Base-by-base conservation (phyloP, 2,888 invertebrate genomes). In the Laothoe populi region DNA sequence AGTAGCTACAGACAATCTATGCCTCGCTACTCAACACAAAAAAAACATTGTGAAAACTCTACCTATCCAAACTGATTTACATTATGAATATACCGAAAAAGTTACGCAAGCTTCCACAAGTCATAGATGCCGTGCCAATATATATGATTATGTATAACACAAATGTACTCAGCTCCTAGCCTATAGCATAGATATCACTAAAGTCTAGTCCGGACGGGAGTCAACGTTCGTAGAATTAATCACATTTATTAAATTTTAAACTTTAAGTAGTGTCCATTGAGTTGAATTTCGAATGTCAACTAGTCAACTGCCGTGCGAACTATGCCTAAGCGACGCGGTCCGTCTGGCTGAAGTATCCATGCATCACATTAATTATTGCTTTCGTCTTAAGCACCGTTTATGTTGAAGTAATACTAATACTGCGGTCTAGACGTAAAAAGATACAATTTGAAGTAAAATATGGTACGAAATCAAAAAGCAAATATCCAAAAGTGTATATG, bases 151-250 rank as follows among this genome's bases (percentile, higher is more conserved):
- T n/a, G n/a, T n/a, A n/a, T n/a, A n/a, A n/a, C n/a, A n/a, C n/a
- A n/a, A n/a, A 26, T 35, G 35, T 21, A 11, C 19, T 53, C 35
- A 53, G 35, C 31, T 53, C 53, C 11, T 53, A 53, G 53, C 35
- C 11, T 35, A 35, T 13, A 53, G 53, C 53, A 24, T 8, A 35
- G 35, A 11, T 53, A 53, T 53, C 53, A 21, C 53, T 31, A 44
- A 44, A 19, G 7, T 7, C 44, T 44, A 10, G 16, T 44, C 19
- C 44, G 19, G 7, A 44, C 8, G 44, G 19, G 44, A 44, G 19
- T 44, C 8, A 0, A 5, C 44, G 13, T 31, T 4, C 38, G 38
- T 38, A 4, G 7, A 5, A 31, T 11, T 13, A 38, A 11, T 1
- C 10, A 3, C 38, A 40, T 40, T 42, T 42, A 44, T 19, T 2